phyloP scores from a whole-genome alignment of 2,888 invertebrate genomes.

The Anoplius nigerrimus region DNA sequence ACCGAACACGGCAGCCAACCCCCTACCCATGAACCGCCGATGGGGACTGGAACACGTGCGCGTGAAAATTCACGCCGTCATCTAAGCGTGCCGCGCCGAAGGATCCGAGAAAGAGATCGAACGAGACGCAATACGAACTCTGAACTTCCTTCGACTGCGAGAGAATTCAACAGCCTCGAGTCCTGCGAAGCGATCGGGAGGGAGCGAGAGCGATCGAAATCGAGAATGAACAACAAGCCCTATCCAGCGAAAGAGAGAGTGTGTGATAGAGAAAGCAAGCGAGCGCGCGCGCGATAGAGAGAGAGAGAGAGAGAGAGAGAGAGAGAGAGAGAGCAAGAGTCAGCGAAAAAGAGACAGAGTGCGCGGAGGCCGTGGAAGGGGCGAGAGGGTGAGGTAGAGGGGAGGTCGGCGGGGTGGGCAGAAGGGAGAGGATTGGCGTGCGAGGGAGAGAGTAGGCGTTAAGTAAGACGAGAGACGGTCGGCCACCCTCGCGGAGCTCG shows the following conservation, averaged over 20 bases:
- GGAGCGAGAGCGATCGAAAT: slow-evolving; percentile 61
- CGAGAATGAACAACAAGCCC: slow-evolving; percentile 77
- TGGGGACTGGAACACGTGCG: slow-evolving; percentile 52
- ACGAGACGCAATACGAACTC: slow-evolving; percentile 62
- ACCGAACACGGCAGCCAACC: not conserved
- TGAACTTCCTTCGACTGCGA: slow-evolving; percentile 10
- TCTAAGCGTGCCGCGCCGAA: slow-evolving; percentile 48
- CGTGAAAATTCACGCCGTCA: slow-evolving; percentile 52
- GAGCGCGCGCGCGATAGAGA: slow-evolving; percentile 23
- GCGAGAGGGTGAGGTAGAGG: slow-evolving; percentile 79
- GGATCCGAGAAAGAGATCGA: slow-evolving; percentile 3
- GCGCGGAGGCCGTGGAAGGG: too few relatives aligned
- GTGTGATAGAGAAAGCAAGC: slow-evolving; percentile 73
- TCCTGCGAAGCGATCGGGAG: slow-evolving; percentile 61
- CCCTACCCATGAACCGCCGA: slow-evolving; percentile 28
- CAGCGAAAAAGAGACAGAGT: too few relatives aligned
- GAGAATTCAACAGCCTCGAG: slow-evolving; percentile 17
- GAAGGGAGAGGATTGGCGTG: slow-evolving; percentile 65
- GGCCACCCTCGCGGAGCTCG: slow-evolving; percentile 8
- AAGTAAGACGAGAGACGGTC: not conserved
- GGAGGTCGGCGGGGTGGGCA: slow-evolving; percentile 80
- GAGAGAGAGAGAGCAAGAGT: slow-evolving; percentile 63
- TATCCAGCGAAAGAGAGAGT: slow-evolving; percentile 67
- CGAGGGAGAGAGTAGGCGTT: slow-evolving; percentile 43
- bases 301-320: slow-evolving; percentile 35